Evolutionary conservation across 37 sponge, comb jelly and placozoan species (phyloP), one percentile per base, ranked within the genome.

Genomic region (Haliclona indistincta): DNA sequence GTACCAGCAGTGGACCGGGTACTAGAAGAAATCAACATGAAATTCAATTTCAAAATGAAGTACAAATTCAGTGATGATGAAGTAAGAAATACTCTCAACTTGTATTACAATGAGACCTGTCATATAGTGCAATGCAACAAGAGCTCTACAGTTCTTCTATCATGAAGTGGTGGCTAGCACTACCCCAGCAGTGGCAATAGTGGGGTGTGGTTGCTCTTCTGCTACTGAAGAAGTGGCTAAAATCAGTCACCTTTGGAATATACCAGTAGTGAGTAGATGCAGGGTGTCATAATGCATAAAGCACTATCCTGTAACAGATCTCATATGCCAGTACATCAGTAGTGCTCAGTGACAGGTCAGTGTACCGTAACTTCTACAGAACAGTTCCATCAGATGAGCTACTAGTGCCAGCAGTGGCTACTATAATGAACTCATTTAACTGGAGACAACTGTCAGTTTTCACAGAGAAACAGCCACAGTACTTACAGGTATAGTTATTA

Each of bases 221-320:
- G 68, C 68, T 23, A 67, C 68, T 26, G 43, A 43, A 22, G 8
- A 43, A 25, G 68, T 67, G 5, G 68, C 68, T 39, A 45, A 67
- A 2, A 39, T 67, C 68, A 67, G 68, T 45, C 68, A 67, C 19
- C 41, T 43, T 29, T 67, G 68, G 68, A 67, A 67, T 29, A 25
- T 67, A 2, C 68, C 68, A n/a, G 29, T 28, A 28, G 62, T 60
- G 25, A n/a, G 62, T n/a, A 28, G 7, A 10, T 7, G 10, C 62
- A 28, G 25, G 8, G 10, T 8, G 25, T 60, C 8, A n/a, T 23
- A 10, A 8, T 8, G n/a, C 25, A 60, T 8, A 23, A 49, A 19
- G 11, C 11, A 19, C 52, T 19, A 11, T 17, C 17, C 17, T 20
- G 19, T 60, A n/a, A 8, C 25, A 60, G 62, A 60, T 60, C 25